These are phyloP conservation scores for Botia almorhae DNA, from an alignment of 2,797 vertebrate genomes.

Conservation along the genomic window DNA sequence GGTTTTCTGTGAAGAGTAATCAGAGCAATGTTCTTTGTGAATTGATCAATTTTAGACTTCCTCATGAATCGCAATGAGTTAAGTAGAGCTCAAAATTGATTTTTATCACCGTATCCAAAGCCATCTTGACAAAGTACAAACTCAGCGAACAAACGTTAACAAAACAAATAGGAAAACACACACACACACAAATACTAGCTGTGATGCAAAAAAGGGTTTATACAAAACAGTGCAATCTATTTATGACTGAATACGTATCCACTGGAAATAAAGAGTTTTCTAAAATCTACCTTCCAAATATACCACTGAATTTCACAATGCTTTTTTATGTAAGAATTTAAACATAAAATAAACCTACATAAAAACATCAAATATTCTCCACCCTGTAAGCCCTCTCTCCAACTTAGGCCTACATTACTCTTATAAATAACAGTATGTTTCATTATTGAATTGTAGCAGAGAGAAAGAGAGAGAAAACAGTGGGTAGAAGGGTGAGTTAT, in stretches of 20 bases:
- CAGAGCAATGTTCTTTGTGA: neutral
- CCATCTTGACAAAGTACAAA: constrained; percentile 5
- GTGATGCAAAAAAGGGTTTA: neutral
- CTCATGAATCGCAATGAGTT: constrained; percentile 3
- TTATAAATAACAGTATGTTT: too few species aligned
- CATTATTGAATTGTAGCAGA: too few species aligned
- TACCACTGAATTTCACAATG: too few species aligned
- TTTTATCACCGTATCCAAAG: neutral
- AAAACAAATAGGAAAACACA: neutral
- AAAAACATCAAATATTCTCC: too few species aligned
- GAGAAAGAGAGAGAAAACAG: too few species aligned
- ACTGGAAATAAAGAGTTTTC: too few species aligned
- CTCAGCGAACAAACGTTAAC: neutral
- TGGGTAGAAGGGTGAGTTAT: neutral
- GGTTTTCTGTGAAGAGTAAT: neutral
- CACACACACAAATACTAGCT: neutral
- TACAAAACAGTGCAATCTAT: neutral
- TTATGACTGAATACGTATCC: neutral
- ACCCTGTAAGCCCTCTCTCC: too few species aligned
- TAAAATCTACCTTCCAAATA: too few species aligned
- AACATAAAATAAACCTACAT: too few species aligned
- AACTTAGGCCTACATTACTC: too few species aligned
- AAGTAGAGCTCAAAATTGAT: neutral
- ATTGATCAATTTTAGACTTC: constrained; percentile 6
- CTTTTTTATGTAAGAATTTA: too few species aligned